Evolutionary conservation across 2,113 vertebrate species (phyloP).

Genomic region (Pachyramphus minor): DNA sequence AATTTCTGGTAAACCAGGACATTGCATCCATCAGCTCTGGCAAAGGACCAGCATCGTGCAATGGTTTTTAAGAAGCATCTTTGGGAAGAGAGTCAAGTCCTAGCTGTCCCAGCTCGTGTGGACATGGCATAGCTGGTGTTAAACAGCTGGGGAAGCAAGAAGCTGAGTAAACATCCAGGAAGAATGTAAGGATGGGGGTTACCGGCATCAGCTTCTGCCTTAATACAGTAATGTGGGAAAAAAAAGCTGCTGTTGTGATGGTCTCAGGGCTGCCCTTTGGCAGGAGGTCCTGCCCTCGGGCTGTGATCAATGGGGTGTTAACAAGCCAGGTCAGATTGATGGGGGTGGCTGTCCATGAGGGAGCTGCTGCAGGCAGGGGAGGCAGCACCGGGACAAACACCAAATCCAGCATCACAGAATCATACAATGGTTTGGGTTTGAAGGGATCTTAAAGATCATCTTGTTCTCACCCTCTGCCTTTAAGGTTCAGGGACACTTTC

Average conservation of each 20-base stretch:
- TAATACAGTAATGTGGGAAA: background rate
- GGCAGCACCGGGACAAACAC: background rate
- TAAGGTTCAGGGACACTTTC: background rate
- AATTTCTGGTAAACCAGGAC: background rate
- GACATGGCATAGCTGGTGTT: background rate
- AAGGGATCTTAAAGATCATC: background rate
- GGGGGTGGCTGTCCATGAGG: accelerated
- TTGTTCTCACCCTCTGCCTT: background rate
- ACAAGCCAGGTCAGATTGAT: background rate
- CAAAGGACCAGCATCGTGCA: background rate
- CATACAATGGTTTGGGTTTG: background rate
- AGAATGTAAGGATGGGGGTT: background rate
- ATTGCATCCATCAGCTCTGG: background rate
- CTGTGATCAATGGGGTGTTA: accelerated
- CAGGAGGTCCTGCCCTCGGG: background rate
- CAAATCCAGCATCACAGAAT: background rate
- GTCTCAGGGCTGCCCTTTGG: background rate
- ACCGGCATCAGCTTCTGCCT: background rate
- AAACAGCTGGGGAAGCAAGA: background rate
- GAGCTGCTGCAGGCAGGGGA: background rate
- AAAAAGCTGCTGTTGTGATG: accelerated
- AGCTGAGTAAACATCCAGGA: background rate
- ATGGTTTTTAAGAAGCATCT: background rate
- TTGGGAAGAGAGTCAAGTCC: background rate
- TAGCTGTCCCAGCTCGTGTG: background rate